Base-by-base conservation (phyloP, 2,113 vertebrate species). In the Lasiurus borealis region DNA sequence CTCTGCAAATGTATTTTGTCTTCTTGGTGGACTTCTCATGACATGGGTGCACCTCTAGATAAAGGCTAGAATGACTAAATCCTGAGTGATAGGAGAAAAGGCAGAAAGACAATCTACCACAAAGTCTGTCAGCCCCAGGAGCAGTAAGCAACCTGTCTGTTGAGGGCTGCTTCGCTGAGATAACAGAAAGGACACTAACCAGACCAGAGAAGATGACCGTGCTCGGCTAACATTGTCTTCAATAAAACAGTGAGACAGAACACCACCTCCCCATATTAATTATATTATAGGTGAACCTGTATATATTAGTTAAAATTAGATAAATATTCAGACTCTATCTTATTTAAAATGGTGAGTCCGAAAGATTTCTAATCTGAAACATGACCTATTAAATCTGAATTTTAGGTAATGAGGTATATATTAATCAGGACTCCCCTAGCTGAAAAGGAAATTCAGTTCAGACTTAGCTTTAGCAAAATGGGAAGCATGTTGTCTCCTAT, bases 371-470 rank as follows among this genome's bases (percentile, higher is more conserved):
- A 72, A 91, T 34, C 8, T 84, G 25, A 7, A 87, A 62, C 16
- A 19, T 72, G 66, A 88, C 9, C 12, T 75, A 31, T 57, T 82
- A 48, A 31, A 57, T 91, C 8, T 77, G 3, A 76, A 66, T 82
- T 95, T 88, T 54, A 52, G 44, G 34, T 62, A 88, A 84, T 82
- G 14, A 78, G 34, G 71, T 54, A 81, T 31, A 14, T 66, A 77
- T 64, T 50, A 81, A 69, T 25, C 16, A 75, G 9, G 40, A 80
- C 14, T 66, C 75, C 18, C 16, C 75, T 27, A 95, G 25, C 72
- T 62, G 25, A 91, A 88, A 93, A 90, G 54, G 23, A 72, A 93
- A 76, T n/a, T 86, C 9, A 57, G 34, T 82, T 88, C n/a, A 75
- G 52, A 59, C 3, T 72, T 72, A 88, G 36, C n/a, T 75, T 57